Evolutionary conservation across 2,113 vertebrate species (phyloP).

Genomic region (Psophia crepitans): DNA sequence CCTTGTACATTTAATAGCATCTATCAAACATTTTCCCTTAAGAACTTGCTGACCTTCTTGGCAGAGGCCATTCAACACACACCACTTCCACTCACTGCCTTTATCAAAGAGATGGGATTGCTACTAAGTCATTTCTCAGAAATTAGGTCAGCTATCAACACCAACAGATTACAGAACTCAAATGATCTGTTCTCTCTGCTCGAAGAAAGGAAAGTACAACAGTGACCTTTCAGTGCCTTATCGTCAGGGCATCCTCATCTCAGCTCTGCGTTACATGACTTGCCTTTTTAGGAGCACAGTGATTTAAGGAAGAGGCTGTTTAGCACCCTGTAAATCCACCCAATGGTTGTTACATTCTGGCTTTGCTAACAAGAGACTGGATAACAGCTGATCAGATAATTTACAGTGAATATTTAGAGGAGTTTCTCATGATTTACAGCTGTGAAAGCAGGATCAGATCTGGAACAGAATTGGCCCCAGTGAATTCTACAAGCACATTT

Average conservation of each 20-base stretch:
- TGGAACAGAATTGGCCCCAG: background rate
- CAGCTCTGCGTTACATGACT: background rate
- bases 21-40: conserved; percentile 54
- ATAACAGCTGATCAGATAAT: background rate
- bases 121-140: conserved; percentile 16
- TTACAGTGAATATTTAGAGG: background rate
- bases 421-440: background rate
- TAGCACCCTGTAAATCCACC: background rate
- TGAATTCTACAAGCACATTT: background rate
- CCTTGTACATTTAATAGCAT: conserved; percentile 55
- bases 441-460: background rate
- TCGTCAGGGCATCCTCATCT: background rate
- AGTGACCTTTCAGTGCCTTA: background rate
- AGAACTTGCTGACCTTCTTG: conserved; percentile 61
- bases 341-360: background rate
- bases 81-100: conserved; percentile 17
- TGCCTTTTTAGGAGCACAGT: background rate
- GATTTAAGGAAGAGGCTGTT: background rate
- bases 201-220: background rate
- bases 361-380: background rate
- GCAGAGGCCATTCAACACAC: conserved; percentile 8
- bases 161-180: background rate
- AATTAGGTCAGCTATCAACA: conserved; percentile 59
- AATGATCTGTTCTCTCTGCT: background rate
- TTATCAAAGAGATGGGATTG: conserved; percentile 35